Evolutionary conservation across 2,113 vertebrate genomes (phyloP), one percentile per base, ranked within the genome.

Genomic region (Scolopax mira): DNA sequence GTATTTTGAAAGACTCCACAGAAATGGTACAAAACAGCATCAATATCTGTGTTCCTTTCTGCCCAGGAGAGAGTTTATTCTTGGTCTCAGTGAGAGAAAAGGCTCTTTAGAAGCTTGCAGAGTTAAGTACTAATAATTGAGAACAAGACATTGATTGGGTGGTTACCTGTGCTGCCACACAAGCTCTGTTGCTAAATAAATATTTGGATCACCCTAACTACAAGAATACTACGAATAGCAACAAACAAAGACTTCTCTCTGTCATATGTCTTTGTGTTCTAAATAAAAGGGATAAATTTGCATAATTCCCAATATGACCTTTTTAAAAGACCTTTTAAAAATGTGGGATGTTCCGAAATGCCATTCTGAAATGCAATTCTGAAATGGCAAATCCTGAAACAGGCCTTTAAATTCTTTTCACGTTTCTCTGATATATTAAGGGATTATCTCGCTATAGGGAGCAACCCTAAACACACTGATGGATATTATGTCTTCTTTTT

Each of bases 301-400:
- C 80, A 92, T 71, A 21, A 75, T 69, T 89, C 39, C 4, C 5
- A 60, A 64, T 8, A 3, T 89, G 54, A 84, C 52, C 72, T 85
- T 91, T 96, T 83, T 7, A 58, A 84, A 94, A 86, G 51, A 58
- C 84, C 73, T 91, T 91, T 89, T 91, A 81, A 55, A 87, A 86
- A 55, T n/a, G 30, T 35, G 30, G 52, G 35, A 24, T 79, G 41
- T 72, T 82, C n/a, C n/a, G n/a, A n/a, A n/a, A n/a, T n/a, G n/a
- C n/a, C n/a, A n/a, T n/a, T n/a, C n/a, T n/a, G n/a, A n/a, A n/a
- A n/a, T n/a, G n/a, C n/a, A n/a, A n/a, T 27, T 73, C 62, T 79
- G 67, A 77, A 72, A 52, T 3, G 7, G 52, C 42, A 51, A 8
- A 42, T 82, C 15, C 66, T 88, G 62, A 83, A 77, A 69, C 13